Percentiles rank a stretch among this genome's conserved stretches.
Evolutionary conservation across 2,888 invertebrate species (phyloP).

Genomic region (Punctoribates punctum): DNA sequence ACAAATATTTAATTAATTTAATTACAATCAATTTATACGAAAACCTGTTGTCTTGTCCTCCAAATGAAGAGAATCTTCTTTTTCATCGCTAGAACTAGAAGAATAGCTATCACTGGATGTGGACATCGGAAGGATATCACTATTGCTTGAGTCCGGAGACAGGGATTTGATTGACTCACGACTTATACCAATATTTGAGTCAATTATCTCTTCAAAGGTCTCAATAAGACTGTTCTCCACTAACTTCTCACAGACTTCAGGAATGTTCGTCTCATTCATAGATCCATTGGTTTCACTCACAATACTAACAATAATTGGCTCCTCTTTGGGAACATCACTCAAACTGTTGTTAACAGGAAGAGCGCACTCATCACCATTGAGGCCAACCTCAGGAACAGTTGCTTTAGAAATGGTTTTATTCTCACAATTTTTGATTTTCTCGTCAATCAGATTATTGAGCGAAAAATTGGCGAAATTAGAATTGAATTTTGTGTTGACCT

Average conservation of each 20-base stretch:
- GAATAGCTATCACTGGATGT: conserved; percentile 28
- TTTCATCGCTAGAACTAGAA: conserved; percentile 12
- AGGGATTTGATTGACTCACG: background rate
- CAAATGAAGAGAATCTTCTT: background rate
- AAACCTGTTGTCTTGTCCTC: background rate
- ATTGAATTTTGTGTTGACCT: conserved; percentile 12
- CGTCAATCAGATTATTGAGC: background rate
- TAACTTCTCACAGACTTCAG: conserved; percentile 26
- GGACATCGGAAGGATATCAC: conserved; percentile 16
- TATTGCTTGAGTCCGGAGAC: background rate
- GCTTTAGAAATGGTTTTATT: background rate
- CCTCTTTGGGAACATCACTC: background rate
- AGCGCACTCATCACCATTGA: background rate
- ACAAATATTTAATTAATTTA: background rate
- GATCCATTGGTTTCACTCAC: background rate
- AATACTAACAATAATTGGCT: background rate
- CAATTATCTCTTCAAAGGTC: background rate
- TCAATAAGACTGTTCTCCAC: conserved; percentile 2
- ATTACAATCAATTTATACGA: background rate
- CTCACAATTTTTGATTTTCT: background rate
- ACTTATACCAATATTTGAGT: background rate
- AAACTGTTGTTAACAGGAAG: background rate
- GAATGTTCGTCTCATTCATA: background rate
- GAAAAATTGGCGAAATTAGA: conserved; percentile 30
- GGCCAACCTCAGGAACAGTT: background rate